Conservation (phyloP, 1,140 invertebrate species). For the Penaeus vannamei region DNA sequence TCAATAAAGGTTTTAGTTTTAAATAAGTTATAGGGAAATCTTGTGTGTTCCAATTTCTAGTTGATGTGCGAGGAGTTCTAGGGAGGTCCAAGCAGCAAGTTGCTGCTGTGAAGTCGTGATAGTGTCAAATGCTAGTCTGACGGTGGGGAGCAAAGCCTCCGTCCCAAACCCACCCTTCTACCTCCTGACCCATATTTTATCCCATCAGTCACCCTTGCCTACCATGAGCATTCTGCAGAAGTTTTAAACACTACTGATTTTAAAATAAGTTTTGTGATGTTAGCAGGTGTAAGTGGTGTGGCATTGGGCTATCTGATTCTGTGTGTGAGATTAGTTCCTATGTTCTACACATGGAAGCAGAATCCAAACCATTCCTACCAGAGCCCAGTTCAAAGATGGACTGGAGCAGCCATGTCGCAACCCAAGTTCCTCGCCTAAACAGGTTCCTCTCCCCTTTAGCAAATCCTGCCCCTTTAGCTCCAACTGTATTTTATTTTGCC, state of each 20-base stretch:
- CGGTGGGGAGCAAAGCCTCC: slow-evolving; percentile 62
- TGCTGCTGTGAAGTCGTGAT: slow-evolving; percentile 54
- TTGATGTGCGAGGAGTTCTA: slow-evolving; percentile 39
- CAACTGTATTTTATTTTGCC: slow-evolving; percentile 64
- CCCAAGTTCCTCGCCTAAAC: slow-evolving; percentile 65
- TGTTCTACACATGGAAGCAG: slow-evolving; percentile 30
- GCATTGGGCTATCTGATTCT: slow-evolving; percentile 38
- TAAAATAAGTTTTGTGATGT: slow-evolving; percentile 24
- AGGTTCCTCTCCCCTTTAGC: slow-evolving; percentile 62
- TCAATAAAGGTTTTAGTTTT: slow-evolving; percentile 45
- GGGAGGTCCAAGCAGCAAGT: slow-evolving; percentile 41
- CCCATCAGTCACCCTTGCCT: slow-evolving; percentile 38
- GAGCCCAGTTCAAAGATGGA: slow-evolving; percentile 51
- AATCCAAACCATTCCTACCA: slow-evolving; percentile 63
- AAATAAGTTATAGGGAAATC: slow-evolving; percentile 45
- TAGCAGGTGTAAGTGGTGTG: slow-evolving; percentile 37
- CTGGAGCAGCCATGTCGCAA: slow-evolving; percentile 63
- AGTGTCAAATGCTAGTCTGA: slow-evolving; percentile 66
- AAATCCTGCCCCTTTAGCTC: slow-evolving; percentile 59
- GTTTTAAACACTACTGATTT: slow-evolving; percentile 32
- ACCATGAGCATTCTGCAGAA: slow-evolving; percentile 7
- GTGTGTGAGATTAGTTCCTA: slow-evolving; percentile 21
- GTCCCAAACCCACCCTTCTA: slow-evolving; percentile 58
- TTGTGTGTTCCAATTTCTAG: slow-evolving; percentile 42
- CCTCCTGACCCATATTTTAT: slow-evolving; percentile 53